Evolutionary conservation across 1,140 invertebrate genomes (phyloP).

Genomic region (Zaprionus tsacasi): DNA sequence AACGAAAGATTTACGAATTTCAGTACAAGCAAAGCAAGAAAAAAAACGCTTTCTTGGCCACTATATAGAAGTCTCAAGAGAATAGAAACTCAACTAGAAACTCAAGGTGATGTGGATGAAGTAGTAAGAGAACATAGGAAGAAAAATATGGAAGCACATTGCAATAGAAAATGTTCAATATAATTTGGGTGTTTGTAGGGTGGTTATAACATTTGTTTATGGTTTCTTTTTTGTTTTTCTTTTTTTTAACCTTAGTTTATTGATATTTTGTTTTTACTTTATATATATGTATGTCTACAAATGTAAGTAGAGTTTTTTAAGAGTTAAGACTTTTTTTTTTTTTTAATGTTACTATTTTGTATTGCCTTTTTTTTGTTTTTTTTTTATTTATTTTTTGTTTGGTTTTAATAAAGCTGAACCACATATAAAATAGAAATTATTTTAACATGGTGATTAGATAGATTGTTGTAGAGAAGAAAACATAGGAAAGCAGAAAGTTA

Average conservation of each 20-base stretch:
- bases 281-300: slow-evolving; percentile 14
- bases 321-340: slow-evolving; percentile 24
- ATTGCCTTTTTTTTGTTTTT: slow-evolving; percentile 1
- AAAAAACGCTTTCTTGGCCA: background rate
- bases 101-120: slow-evolving; percentile 17
- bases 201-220: slow-evolving; percentile 37
- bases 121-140: background rate
- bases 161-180: slow-evolving; percentile 23
- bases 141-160: slow-evolving; percentile 14
- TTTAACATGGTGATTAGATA: slow-evolving; percentile 81
- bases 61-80: slow-evolving; percentile 3
- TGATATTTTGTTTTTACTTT: slow-evolving; percentile 29
- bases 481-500: slow-evolving; percentile 43
- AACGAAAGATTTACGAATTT: slow-evolving; percentile 17
- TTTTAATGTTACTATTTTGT: background rate
- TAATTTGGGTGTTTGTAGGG: background rate
- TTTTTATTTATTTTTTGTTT: slow-evolving; percentile 2
- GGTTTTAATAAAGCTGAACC: slow-evolving; percentile 79
- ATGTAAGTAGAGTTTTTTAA: slow-evolving; percentile 32
- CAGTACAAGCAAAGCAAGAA: slow-evolving; percentile 16
- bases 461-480: slow-evolving; percentile 46
- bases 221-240: background rate
- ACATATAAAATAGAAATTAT: slow-evolving; percentile 84
- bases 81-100: slow-evolving; percentile 16
- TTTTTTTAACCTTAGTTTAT: slow-evolving; percentile 26